Percentiles rank a stretch among this genome's conserved stretches.
phyloP scores from a whole-genome alignment of 1,140 invertebrate genomes.

The Calephelis virginiensis region DNA sequence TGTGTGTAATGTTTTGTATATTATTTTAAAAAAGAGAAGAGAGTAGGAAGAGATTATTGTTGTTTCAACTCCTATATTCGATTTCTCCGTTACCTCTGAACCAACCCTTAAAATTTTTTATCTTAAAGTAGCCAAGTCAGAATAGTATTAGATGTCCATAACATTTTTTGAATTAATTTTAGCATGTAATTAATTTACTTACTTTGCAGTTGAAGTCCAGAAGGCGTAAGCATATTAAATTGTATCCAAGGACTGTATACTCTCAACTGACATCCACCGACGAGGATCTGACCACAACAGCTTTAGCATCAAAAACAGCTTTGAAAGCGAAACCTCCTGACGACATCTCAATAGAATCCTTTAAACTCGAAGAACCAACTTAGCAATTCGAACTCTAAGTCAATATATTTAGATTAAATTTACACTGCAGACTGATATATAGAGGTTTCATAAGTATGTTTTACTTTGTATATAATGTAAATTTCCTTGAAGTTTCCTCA shows the following conservation, averaged over 20 bases:
- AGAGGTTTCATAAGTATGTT: constrained; percentile 44
- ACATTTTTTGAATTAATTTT: too few relatives aligned
- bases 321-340: constrained; percentile 43
- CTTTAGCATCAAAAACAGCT: constrained; percentile 46
- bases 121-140: too few relatives aligned
- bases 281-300: constrained; percentile 54
- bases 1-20: too few relatives aligned
- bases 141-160: too few relatives aligned
- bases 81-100: too few relatives aligned
- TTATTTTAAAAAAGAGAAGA: background rate
- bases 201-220: constrained; percentile 54
- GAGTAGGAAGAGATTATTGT: background rate
- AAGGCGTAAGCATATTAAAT: constrained; percentile 45
- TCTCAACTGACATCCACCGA: constrained; percentile 67
- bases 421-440: constrained; percentile 73
- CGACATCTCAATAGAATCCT: constrained; percentile 32
- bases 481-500: background rate
- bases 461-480: constrained; percentile 9
- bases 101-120: too few relatives aligned
- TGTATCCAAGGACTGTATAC: constrained; percentile 61
- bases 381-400: constrained; percentile 58
- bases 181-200: background rate
- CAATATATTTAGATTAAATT: constrained; percentile 60
- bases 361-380: constrained; percentile 63
- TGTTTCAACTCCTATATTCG: too few relatives aligned